Base-by-base conservation (phyloP, 2,888 invertebrate genomes). In the Diaphora mendica region DNA sequence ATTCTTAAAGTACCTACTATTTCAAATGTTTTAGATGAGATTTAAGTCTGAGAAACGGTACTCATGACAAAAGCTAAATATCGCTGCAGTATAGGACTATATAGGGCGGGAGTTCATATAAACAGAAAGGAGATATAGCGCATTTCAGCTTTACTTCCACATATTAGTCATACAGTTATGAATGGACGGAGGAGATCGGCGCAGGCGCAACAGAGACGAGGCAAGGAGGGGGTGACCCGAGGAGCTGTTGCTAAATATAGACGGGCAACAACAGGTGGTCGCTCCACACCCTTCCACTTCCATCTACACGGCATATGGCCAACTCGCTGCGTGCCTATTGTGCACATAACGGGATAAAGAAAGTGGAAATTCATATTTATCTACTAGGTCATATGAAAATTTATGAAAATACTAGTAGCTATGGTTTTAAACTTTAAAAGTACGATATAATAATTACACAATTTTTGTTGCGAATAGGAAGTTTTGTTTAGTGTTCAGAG, bases 141-240 rank as follows among this genome's bases (percentile, higher is more conserved):
- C 82, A 78, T 81, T 78, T 79, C 76, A 82, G 85, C 78, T 87
- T 80, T 82, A 84, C 88, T 85, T 92, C 93, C 91, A 90, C 91
- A 91, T 91, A 93, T 95, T 95, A 95, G 92, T 95, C 95, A 94
- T 87, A 85, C 89, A 91, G 91, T 92, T 93, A 93, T 93, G 94
- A 94, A 91, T 93, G 93, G 89, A 83, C 87, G 86, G 88, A 85
- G 87, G 88, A 86, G 85, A 78, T 78, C 82, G 59, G 59, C 77
- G 84, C 76, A 79, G 85, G 72, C 74, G 79, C 55, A 84, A 78
- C 20, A 67, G 68, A n/a, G 62, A 39, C 55, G 68, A 85, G 83
- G 86, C 82, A 80, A 79, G 76, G 77, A 51, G 70, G 77, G 65
- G 15, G 64, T 4, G 66, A 42, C 17, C 67, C 67, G 71, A 74